Evolutionary conservation across 2,888 invertebrate genomes (phyloP).

Genomic region (Smittia sp.): DNA sequence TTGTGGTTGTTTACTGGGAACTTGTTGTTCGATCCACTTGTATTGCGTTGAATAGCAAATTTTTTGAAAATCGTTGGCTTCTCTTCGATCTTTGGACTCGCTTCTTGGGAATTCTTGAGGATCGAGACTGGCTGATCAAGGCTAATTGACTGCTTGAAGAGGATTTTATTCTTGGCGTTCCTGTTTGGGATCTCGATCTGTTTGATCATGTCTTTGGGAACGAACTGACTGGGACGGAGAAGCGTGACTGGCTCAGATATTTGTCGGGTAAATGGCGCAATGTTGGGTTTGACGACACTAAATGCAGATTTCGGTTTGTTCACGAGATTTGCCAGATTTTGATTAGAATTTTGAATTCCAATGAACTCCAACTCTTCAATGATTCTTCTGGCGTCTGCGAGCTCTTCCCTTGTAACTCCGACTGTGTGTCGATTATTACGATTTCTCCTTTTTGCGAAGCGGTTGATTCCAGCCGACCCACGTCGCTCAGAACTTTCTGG

Average conservation of each 20-base stretch:
- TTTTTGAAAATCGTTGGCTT: conserved; percentile 1
- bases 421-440: conserved; percentile 75
- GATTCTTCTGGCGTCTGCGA: conserved; percentile 73
- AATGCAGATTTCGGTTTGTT: conserved; percentile 14
- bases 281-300: conserved; percentile 41
- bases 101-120: conserved; percentile 25
- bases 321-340: background rate
- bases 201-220: conserved; percentile 44
- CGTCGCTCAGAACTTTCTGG: conserved; percentile 46
- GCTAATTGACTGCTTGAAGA: conserved; percentile 34
- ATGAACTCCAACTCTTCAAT: conserved; percentile 63
- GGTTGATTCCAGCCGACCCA: conserved; percentile 49
- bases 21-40: conserved; percentile 35
- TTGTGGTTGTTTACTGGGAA: conserved; percentile 41
- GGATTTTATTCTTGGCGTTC: conserved; percentile 7
- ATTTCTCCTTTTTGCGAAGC: conserved; percentile 59
- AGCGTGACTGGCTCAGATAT: conserved; percentile 44
- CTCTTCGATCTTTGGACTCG: conserved; percentile 26
- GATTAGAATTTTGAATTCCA: conserved; percentile 45
- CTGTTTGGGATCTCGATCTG: background rate
- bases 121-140: conserved; percentile 37
- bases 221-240: conserved; percentile 51
- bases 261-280: conserved; percentile 23
- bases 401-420: conserved; percentile 76
- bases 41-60: conserved; percentile 10